Base-by-base conservation (phyloP, 1,140 invertebrate species). In the Lasioglossum baleicum region DNA sequence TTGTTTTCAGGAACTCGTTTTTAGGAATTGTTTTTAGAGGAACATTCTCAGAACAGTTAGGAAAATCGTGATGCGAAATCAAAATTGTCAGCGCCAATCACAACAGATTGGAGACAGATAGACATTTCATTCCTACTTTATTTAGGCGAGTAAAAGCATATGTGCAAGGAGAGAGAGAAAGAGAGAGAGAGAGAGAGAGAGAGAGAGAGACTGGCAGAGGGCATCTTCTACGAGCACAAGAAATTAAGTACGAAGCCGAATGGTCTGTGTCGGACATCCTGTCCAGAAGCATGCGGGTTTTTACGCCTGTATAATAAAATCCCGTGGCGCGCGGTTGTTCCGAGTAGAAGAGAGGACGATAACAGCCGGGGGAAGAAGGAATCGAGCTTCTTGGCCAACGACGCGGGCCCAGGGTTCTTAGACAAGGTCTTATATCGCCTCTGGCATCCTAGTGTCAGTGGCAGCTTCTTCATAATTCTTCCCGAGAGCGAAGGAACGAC, bases 401-500 rank as follows among this genome's bases (percentile, higher is more conserved):
- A 35, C 35, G 35, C 35, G 71, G 20, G 72, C 8, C 40, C 31
- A 58, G 42, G 74, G 64, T 68, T 7, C 65, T 83, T 80, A 75
- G 75, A 87, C 72, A 13, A 42, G 40, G 71, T 84, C 63, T 81
- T 73, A 86, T 82, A 81, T 87, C 80, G 82, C 83, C 61, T 44
- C 81, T 67, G 71, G 80, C 81, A 75, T 86, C 82, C 77, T 80
- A 74, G 73, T 83, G 90, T 90, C 90, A 91, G 80, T 85, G 72
- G 85, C 90, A 91, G 90, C 40, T 65, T 68, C 79, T 75, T 88
- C 88, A 88, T 91, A 87, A 90, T 90, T 92, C 88, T 90, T 86
- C 83, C 63, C 82, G 69, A 88, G 84, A 83, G 17, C 56, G 4
- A 7, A 2, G 56, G 56, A 58, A 17, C 20, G 56, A 35, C 35